A percentile compares a stretch with the other conserved stretches of the same genome.
Evolutionary conservation across 1,140 invertebrate genomes (phyloP).

Genomic region (Drosophila paulistorum): DNA sequence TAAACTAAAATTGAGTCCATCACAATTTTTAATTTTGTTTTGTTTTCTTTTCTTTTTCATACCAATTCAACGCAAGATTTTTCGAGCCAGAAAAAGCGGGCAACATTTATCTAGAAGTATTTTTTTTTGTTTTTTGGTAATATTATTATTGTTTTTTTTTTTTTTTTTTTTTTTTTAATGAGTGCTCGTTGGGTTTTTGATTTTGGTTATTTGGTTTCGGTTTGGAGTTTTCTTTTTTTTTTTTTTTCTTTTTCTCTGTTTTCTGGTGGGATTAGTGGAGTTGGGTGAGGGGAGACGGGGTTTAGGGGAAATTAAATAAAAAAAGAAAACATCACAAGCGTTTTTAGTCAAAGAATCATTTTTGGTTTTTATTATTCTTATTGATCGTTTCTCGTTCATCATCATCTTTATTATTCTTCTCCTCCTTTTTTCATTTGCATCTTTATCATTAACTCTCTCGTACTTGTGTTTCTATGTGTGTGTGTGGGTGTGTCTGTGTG

Average conservation of each 20-base stretch:
- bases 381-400: slow-evolving; percentile 69
- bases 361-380: slow-evolving; percentile 67
- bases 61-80: slow-evolving; percentile 38
- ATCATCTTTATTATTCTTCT: slow-evolving; percentile 1
- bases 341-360: slow-evolving; percentile 82
- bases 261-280: slow-evolving; percentile 19
- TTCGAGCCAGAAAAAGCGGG: background rate
- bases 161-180: slow-evolving; percentile 43
- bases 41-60: slow-evolving; percentile 31
- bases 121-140: slow-evolving; percentile 31
- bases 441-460: slow-evolving; percentile 1
- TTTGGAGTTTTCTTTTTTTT: slow-evolving; percentile 34
- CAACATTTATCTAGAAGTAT: background rate
- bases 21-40: slow-evolving; percentile 75
- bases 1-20: slow-evolving; percentile 82
- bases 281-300: background rate
- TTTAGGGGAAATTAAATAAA: slow-evolving; percentile 58
- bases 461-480: background rate
- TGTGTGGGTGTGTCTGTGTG: background rate
- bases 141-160: slow-evolving; percentile 31
- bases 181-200: slow-evolving; percentile 71
- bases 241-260: slow-evolving; percentile 17
- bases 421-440: background rate
- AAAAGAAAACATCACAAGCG: slow-evolving; percentile 82
- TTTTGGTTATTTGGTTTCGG: slow-evolving; percentile 19